Evolutionary conservation across 64 coral and sea anemone genomes (phyloP).

Genomic region (Montipora efflorescens): DNA sequence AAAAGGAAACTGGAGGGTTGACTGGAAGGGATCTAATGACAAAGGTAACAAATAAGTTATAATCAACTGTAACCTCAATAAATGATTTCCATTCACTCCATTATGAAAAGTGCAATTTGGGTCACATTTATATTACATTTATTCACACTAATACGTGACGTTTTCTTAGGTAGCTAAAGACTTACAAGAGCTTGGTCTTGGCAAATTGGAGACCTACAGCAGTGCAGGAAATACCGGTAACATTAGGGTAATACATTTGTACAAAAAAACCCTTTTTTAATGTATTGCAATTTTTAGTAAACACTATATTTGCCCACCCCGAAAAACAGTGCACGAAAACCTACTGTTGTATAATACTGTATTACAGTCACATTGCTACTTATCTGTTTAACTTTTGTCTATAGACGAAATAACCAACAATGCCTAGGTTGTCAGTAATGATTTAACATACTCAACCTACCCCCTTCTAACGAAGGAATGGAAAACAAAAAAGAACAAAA

Average conservation of each 20-base stretch:
- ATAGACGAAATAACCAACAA: neutral
- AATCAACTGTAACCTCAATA: neutral
- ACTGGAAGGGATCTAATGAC: neutral
- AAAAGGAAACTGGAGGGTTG: neutral
- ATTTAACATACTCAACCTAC: neutral
- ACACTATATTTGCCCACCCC: neutral
- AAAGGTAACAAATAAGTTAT: neutral
- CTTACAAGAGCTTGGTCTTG: neutral
- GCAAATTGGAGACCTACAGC: neutral
- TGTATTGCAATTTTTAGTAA: neutral
- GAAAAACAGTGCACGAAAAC: neutral
- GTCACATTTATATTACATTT: neutral
- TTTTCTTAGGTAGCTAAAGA: neutral
- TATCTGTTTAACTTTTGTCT: neutral
- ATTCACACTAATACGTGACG: neutral
- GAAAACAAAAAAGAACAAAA: neutral
- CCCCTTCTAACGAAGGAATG: neutral
- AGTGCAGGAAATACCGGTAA: neutral
- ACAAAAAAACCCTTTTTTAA: neutral
- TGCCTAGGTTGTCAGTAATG: neutral
- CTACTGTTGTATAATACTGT: neutral
- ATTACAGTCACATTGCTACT: neutral
- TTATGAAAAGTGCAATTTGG: neutral
- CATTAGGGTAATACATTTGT: neutral
- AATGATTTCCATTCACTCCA: neutral